Base-by-base conservation (phyloP, 2,888 invertebrate genomes). In the Ophraella communa region DNA sequence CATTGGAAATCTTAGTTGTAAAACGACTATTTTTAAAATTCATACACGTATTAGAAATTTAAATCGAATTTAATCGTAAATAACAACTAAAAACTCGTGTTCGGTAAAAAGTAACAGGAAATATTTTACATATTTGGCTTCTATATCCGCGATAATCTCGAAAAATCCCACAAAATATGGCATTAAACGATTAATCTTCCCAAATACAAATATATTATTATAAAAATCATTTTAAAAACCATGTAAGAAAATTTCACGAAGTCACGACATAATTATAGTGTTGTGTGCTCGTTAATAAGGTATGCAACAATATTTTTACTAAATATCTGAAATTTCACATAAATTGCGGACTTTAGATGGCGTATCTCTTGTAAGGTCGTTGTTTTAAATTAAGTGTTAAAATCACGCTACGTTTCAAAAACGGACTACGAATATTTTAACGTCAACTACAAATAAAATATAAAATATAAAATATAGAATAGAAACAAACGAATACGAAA, bases 381-480 rank as follows among this genome's bases (percentile, higher is more conserved):
- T 58, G 45, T 53, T 58, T 59, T 63, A 52, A 63, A 63, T 59
- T 58, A 64, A 58, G 64, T 54, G 58, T 51, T 52, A 53, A 64
- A 59, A 64, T 54, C 64, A 64, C 64, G 64, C 63, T 24, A 62
- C 8, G 33, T 30, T 44, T 53, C 56, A 23, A 58, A 58, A 58
- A 51, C 52, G 30, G 10, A 21, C 23, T 35, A 17, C 35, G 45
- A 30, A 49, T 58, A 49, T 49, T 58, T 58, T 49, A 33, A 58
- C 20, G 24, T 51, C 30, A 30, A 51, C 30, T 23, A n/a, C n/a
- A n/a, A n/a, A n/a, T n/a, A n/a, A n/a, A n/a, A n/a, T n/a, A n/a
- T 4, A 44, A 7, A 51, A 44, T 18, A 44, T 20, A 8, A 18
- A 18, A 10, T 20, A 10, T 21, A 21, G 20, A 20, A 21, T 21